Base-by-base conservation (phyloP, 2,888 invertebrate species). In the Graphium colonna region DNA sequence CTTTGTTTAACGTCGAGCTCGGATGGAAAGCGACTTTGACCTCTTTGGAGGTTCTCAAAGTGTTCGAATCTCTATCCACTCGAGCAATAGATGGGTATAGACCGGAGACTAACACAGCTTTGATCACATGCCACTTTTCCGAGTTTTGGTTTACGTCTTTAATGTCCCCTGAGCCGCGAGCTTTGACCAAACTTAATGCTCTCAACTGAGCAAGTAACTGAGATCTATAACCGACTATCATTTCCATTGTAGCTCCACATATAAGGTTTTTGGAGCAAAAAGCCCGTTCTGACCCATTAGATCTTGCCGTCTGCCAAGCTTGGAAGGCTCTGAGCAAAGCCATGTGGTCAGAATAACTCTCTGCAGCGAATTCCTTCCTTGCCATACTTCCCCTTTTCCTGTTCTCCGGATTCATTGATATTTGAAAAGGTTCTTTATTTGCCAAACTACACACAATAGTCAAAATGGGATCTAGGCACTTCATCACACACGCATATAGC, bases 401-500 rank as follows among this genome's bases (percentile, higher is more conserved):
- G 51, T 91, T 90, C 12, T 92, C 92, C 0, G 95, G 94, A 60
- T 94, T 92, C 49, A 91, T 80, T 1, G 97, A 95, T 55, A 97
- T 85, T 57, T 94, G 89, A 73, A 96, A 96, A 0, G 96, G 95
- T 76, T 96, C 96, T 62, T 94, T 90, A 12, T 90, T 90, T 0
- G 97, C 94, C 62, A 98, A 90, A 60, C 94, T 93, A 71, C 97
- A 95, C 0, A 96, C 96, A 38, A 99, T 95, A 1, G 98, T 98
- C 51, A 97, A 83, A 26, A 99, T 91, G 1, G 98, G 98, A 77
- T 98, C 97, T 31, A 98, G 86, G 77, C 99, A 99, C 76, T 96
- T 96, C 62, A 98, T 92, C 1, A 97, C 94, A 38, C 97, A 93
- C 0, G 96, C 94, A 75, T 96, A 97, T 0, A 99, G 68, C 56